These are phyloP conservation scores for Seriola rivoliana DNA, from an alignment of 2,113 vertebrate genomes.

Conservation along the genomic window DNA sequence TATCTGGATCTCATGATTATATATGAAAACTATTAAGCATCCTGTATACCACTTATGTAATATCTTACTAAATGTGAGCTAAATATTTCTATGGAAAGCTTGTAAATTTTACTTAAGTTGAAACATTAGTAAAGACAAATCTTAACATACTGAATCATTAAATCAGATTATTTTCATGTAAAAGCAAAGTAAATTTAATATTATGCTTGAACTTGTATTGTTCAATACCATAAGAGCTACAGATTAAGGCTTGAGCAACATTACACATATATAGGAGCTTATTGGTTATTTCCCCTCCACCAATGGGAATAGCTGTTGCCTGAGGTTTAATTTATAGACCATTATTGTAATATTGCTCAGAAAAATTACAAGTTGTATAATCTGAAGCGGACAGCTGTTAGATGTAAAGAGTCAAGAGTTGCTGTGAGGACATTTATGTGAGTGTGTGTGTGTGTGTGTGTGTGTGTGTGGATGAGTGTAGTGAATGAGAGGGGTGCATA, in stretches of 20 bases:
- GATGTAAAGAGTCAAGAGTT: no score
- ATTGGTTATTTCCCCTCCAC: no score
- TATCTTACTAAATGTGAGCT: neutral
- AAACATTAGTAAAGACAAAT: no score
- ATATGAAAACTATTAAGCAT: no score
- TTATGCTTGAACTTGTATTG: neutral
- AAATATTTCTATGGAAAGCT: no score
- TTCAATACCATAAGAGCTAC: neutral
- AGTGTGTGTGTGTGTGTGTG: neutral
- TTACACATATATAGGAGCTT: no score
- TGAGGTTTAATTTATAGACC: neutral
- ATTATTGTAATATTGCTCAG: neutral
- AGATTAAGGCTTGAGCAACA: neutral
- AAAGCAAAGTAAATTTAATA: neutral
- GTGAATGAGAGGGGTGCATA: neutral
- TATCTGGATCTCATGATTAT: no score
- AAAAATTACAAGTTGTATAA: no score
- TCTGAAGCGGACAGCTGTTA: no score
- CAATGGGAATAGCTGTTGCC: no score
- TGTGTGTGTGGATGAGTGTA: neutral
- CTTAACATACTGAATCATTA: neutral
- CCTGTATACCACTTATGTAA: neutral
- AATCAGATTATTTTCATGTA: neutral
- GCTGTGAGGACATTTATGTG: no score
- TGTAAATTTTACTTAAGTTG: no score